Percentiles rank a stretch among this genome's conserved stretches.
phyloP scores from a whole-genome alignment of 2,797 vertebrate species.

The Enteromius thamalakanensis region DNA sequence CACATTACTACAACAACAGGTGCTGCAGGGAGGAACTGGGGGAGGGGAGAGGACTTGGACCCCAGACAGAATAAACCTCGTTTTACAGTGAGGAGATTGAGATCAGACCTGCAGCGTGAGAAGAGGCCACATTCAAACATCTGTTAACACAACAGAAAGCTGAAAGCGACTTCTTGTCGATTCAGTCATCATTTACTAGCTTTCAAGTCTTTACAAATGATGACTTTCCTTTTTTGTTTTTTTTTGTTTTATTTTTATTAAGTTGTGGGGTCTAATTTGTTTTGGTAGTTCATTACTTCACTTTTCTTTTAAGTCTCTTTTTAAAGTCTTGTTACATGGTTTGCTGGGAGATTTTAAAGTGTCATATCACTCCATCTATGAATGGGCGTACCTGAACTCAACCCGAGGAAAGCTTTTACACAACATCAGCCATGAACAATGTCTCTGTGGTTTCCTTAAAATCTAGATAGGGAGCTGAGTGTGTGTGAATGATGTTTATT shows the following conservation, averaged over 20 bases:
- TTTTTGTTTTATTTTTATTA: not conserved
- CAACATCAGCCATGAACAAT: conserved; percentile 10
- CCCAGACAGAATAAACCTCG: conserved; percentile 11
- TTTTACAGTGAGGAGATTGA: conserved; percentile 16
- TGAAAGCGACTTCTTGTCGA: not conserved
- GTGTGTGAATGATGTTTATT: conserved; percentile 22
- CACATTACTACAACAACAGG: conserved; percentile 33
- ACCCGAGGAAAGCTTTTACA: not conserved
- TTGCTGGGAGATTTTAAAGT: not conserved
- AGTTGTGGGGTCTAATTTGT: not conserved
- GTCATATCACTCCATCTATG: not conserved
- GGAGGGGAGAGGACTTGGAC: conserved; percentile 18
- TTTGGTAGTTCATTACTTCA: not conserved
- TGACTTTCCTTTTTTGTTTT: not conserved
- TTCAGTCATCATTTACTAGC: not conserved
- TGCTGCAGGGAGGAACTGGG: conserved; percentile 15
- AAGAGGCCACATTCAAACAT: conserved; percentile 7
- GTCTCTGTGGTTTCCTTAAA: conserved; percentile 3
- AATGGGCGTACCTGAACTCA: not conserved
- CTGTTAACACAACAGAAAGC: not conserved
- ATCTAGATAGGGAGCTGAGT: conserved; percentile 14
- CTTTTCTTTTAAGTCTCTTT: not conserved
- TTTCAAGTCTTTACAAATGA: not conserved
- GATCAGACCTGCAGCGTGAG: conserved; percentile 14
- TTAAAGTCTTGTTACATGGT: not conserved